A percentile compares a stretch with the other conserved stretches of the same genome.
Conservation (phyloP, 2,113 vertebrate species). For the Proterorhinus semilunaris region DNA sequence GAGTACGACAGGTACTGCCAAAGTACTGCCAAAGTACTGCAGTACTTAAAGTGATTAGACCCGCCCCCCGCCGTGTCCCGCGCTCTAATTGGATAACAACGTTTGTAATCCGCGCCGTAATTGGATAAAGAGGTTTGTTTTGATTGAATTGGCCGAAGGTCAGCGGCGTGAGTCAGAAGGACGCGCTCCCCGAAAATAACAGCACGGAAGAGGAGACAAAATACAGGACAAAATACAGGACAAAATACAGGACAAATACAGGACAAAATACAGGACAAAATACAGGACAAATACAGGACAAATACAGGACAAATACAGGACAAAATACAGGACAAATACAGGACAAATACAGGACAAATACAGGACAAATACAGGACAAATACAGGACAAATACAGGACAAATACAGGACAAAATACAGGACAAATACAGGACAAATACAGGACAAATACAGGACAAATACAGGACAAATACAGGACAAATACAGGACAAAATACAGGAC, state of each 20-base stretch:
- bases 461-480: background rate
- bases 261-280: background rate
- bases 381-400: background rate
- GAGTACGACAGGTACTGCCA: no score
- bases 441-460: background rate
- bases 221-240: background rate
- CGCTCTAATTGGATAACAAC: slow-evolving; percentile 52
- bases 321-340: background rate
- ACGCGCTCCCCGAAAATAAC: no score
- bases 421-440: no score
- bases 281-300: background rate
- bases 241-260: background rate
- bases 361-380: background rate
- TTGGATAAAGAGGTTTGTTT: background rate
- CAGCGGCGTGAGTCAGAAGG: background rate
- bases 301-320: background rate
- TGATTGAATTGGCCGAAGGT: slow-evolving; percentile 40
- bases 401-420: no score
- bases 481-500: background rate
- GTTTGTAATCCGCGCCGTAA: slow-evolving; percentile 20
- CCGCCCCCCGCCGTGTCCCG: slow-evolving; percentile 17
- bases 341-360: background rate
- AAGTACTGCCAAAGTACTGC: no score
- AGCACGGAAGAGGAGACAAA: no score
- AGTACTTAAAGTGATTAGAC: no score